These are phyloP conservation scores for Pachypsylla venusta DNA, from an alignment of 1,140 invertebrate genomes.

Conservation along the genomic window DNA sequence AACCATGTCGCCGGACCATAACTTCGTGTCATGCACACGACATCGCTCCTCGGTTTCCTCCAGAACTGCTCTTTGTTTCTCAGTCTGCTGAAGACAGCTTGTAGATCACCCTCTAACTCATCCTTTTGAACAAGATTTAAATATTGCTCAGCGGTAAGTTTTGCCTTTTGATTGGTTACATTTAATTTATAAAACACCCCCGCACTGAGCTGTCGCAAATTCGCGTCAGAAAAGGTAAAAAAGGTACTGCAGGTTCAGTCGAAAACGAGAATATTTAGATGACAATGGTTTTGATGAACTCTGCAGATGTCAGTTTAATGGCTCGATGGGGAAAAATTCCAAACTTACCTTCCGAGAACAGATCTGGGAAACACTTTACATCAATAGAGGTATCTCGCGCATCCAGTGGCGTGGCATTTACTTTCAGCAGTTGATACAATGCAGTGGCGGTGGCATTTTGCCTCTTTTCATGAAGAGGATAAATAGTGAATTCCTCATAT, in stretches of 20 bases:
- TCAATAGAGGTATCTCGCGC: neutral
- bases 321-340: neutral
- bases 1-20: slow-evolving; percentile 20
- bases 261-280: neutral
- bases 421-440: slow-evolving; percentile 3
- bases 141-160: slow-evolving; percentile 15
- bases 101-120: slow-evolving; percentile 20
- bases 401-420: neutral
- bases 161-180: slow-evolving; percentile 14
- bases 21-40: slow-evolving; percentile 19
- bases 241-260: neutral
- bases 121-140: slow-evolving; percentile 2
- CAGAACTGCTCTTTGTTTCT: slow-evolving; percentile 21
- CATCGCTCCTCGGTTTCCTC: slow-evolving; percentile 18
- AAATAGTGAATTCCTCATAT: neutral
- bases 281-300: neutral
- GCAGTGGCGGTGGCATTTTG: neutral
- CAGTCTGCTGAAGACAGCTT: slow-evolving; percentile 20
- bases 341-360: neutral
- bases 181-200: slow-evolving; percentile 20
- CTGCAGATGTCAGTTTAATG: neutral
- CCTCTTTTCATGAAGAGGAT: neutral
- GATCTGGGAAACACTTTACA: slow-evolving; percentile 1
- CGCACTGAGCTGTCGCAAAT: slow-evolving; percentile 14
- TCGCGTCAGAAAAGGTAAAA: slow-evolving; percentile 19